Percentiles rank a stretch among this genome's conserved stretches.
Evolutionary conservation across 1,140 invertebrate genomes (phyloP).

Genomic region (Pinna nobilis): DNA sequence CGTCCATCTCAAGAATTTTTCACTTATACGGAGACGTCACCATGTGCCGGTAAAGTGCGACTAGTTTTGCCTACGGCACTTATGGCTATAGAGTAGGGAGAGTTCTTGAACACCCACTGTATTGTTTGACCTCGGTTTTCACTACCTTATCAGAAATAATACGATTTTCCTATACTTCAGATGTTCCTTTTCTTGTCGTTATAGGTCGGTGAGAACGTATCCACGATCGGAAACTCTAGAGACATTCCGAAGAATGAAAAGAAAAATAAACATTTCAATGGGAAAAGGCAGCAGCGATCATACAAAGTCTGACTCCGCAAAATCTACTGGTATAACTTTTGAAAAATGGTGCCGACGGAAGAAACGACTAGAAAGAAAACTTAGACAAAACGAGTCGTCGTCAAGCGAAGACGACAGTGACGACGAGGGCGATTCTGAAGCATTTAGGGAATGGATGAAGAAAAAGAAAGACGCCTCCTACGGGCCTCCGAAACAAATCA

Average conservation of each 20-base stretch:
- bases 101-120: no score
- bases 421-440: slow-evolving; percentile 36
- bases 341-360: slow-evolving; percentile 25
- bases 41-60: no score
- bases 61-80: no score
- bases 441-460: slow-evolving; percentile 58
- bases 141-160: no score
- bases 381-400: slow-evolving; percentile 9
- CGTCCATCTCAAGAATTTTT: no score
- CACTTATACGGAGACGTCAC: no score
- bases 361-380: slow-evolving; percentile 7
- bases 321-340: slow-evolving; percentile 15
- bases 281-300: not conserved
- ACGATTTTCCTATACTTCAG: no score
- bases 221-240: slow-evolving; percentile 11
- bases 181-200: not conserved
- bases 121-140: no score
- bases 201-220: slow-evolving; percentile 1
- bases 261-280: slow-evolving; percentile 34
- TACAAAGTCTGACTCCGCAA: not conserved
- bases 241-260: slow-evolving; percentile 24
- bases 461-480: slow-evolving; percentile 41
- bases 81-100: no score
- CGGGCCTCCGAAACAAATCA: slow-evolving; percentile 18
- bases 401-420: slow-evolving; percentile 1